These are phyloP conservation scores for Chaenocephalus aceratus DNA, from an alignment of 2,113 vertebrate species.

Conservation along the genomic window DNA sequence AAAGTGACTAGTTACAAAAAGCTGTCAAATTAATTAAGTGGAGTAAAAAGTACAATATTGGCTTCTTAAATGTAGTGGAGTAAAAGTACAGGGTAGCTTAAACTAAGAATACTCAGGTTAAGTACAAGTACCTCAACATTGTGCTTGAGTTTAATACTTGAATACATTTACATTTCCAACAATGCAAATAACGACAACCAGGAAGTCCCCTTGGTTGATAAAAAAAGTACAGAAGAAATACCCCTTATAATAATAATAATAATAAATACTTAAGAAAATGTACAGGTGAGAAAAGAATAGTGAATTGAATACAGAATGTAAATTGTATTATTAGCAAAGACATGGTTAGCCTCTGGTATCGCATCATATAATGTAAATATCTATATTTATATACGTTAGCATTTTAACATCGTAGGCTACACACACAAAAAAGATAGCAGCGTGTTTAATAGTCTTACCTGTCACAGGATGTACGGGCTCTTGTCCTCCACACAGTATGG, in stretches of 20 bases:
- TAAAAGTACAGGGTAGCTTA: too few relatives aligned
- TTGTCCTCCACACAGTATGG: neutral
- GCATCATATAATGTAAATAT: too few relatives aligned
- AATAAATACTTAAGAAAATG: accelerated
- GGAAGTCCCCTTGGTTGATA: constrained; percentile 4
- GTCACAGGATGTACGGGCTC: neutral
- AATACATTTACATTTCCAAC: too few relatives aligned
- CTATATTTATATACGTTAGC: neutral
- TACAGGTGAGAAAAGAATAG: neutral
- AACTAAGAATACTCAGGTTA: too few relatives aligned
- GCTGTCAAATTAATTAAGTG: too few relatives aligned
- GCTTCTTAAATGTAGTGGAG: too few relatives aligned
- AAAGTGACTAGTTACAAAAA: neutral
- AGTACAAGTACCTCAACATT: too few relatives aligned
- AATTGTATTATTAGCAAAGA: neutral
- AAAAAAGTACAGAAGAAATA: neutral
- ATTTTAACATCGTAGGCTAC: neutral
- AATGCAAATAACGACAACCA: neutral
- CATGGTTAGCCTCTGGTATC: neutral
- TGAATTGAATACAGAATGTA: neutral
- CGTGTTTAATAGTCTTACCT: constrained; percentile 30
- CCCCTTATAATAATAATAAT: neutral
- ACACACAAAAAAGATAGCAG: neutral
- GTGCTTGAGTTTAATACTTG: too few relatives aligned
- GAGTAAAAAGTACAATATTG: too few relatives aligned